phyloP scores from a whole-genome alignment of 2,797 vertebrate species.

The Spinus olivaceus region DNA sequence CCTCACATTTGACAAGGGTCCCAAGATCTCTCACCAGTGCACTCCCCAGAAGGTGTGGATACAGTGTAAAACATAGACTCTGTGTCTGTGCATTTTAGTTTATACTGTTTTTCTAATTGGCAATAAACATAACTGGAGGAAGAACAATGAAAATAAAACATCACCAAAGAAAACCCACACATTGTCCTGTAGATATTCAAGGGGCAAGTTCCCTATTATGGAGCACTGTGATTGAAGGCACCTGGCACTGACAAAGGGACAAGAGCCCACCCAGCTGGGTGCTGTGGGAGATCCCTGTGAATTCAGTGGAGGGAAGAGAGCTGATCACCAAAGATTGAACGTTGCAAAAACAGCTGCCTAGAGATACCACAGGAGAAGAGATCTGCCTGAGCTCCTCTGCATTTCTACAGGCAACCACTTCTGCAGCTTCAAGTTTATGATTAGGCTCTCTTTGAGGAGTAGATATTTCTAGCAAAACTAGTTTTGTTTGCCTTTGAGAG shows the following conservation, averaged over 20 bases:
- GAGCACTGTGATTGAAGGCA: not conserved
- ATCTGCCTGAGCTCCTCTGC: not conserved
- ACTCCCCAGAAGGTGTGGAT: not conserved
- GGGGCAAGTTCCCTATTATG: not conserved
- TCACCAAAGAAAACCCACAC: not conserved
- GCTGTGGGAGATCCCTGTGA: not conserved
- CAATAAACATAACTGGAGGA: not conserved
- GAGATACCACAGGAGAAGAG: not conserved
- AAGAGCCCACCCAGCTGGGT: not conserved
- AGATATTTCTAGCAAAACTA: not conserved
- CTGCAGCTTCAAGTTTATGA: not conserved
- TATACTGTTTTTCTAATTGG: not conserved
- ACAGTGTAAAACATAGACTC: accelerated
- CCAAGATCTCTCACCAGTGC: not conserved
- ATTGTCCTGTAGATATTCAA: not conserved
- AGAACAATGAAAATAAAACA: not conserved
- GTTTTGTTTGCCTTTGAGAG: not conserved
- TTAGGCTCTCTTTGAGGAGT: not conserved
- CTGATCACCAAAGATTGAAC: not conserved
- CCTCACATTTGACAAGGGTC: not conserved
- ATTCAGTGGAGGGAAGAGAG: not conserved
- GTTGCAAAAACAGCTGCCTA: not conserved
- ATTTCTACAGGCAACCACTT: not conserved
- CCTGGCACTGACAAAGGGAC: not conserved
- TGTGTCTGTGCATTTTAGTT: not conserved